Evolutionary conservation across 2,797 vertebrate genomes (phyloP).

Genomic region (Neoniphon sammara): DNA sequence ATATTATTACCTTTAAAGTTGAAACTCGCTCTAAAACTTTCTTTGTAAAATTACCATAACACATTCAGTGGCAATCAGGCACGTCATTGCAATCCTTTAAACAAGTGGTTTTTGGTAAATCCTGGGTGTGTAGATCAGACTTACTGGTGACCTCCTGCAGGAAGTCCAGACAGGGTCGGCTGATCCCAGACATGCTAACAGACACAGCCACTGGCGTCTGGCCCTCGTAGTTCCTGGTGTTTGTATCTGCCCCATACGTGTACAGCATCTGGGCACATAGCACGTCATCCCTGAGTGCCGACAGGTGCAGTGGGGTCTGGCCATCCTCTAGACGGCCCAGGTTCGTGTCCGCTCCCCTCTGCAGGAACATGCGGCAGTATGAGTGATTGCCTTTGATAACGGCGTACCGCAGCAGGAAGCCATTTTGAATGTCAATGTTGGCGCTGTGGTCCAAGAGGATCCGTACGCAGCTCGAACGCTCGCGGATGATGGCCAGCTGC

Average conservation of each 20-base stretch:
- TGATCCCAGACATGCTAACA: slow-evolving; percentile 92
- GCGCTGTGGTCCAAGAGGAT: slow-evolving; percentile 98
- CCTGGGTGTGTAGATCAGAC: slow-evolving; percentile 68
- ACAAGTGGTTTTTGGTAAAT: too few relatives aligned
- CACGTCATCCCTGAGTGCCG: slow-evolving; percentile 95
- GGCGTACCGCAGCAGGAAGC: slow-evolving; percentile 95
- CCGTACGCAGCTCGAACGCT: slow-evolving; percentile 96
- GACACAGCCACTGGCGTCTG: slow-evolving; percentile 96
- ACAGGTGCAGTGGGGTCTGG: slow-evolving; percentile 98
- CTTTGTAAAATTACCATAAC: too few relatives aligned
- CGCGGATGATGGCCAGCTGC: slow-evolving; percentile 97
- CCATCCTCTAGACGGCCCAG: slow-evolving; percentile 96
- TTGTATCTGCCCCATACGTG: slow-evolving; percentile 95
- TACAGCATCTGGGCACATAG: slow-evolving; percentile 96
- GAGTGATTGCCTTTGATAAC: slow-evolving; percentile 99
- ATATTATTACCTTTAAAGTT: too few relatives aligned
- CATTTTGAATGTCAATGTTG: slow-evolving; percentile 99
- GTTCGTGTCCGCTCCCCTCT: slow-evolving; percentile 97
- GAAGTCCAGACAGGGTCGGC: slow-evolving; percentile 97
- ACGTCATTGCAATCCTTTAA: too few relatives aligned
- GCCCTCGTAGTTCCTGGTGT: slow-evolving; percentile 97
- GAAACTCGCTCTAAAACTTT: too few relatives aligned
- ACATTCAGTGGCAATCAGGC: too few relatives aligned
- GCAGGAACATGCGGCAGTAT: slow-evolving; percentile 99
- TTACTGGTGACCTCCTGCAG: slow-evolving; percentile 97